A percentile compares a stretch with the other conserved stretches of the same genome.
Conservation (phyloP, 2,797 vertebrate species). For the Gadopsis marmoratus region DNA sequence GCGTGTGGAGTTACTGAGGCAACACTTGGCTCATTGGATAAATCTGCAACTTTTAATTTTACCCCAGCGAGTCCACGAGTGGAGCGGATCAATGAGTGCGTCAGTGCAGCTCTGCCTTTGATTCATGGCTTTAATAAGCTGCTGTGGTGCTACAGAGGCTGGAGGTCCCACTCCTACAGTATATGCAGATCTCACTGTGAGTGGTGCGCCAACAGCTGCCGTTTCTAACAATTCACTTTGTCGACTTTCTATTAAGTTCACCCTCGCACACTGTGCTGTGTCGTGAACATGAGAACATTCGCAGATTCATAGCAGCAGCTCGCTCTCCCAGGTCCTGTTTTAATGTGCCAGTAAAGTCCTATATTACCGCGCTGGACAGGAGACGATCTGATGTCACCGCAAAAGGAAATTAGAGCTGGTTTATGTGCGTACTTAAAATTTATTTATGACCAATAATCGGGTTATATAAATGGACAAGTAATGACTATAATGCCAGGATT, state of each 20-base stretch:
- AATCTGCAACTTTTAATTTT: neutral
- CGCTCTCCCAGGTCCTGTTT: neutral
- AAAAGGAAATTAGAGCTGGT: slow-evolving; percentile 13
- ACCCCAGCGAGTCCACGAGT: neutral
- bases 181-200: neutral
- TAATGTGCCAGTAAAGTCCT: neutral
- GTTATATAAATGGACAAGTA: slow-evolving; percentile 2
- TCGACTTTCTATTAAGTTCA: neutral
- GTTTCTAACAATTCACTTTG: neutral
- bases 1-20: neutral
- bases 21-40: neutral
- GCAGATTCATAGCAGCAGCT: neutral
- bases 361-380: neutral
- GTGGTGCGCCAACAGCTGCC: neutral
- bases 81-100: neutral
- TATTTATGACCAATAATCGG: slow-evolving; percentile 14
- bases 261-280: neutral
- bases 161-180: neutral
- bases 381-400: slow-evolving; percentile 4
- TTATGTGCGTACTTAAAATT: slow-evolving; percentile 1
- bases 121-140: slow-evolving; percentile 58
- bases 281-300: neutral
- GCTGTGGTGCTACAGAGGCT: neutral
- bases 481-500: neutral
- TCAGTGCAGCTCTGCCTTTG: neutral